Base-by-base conservation (phyloP, 2,113 vertebrate species). In the Proteles cristata region DNA sequence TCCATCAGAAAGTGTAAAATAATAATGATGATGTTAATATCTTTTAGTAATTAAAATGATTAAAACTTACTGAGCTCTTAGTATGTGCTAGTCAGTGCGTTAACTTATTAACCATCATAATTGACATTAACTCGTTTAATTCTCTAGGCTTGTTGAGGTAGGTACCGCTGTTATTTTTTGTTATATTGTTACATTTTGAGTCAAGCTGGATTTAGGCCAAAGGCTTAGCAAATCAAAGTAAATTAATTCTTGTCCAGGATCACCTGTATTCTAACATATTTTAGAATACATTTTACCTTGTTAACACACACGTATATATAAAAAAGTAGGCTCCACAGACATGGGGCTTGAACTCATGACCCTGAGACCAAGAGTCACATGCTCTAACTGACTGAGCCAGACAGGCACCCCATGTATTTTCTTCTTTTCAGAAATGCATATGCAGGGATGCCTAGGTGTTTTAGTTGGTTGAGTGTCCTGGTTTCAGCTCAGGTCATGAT, bases 171-270 rank as follows among this genome's bases (percentile, higher is more conserved):
- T 74, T 74, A 26, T 76, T 76, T 48, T 45, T 76, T 76, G 74
- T 26, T 48, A 48, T 66, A 79, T 3, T 82, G 45, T 16, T 92
- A 88, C 9, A 86, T 85, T 93, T 91, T 85, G 31, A 69, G 58
- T 93, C 35, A 86, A 82, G 26, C 1, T 65, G 35, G 25, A 86
- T 82, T 92, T 76, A 86, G 48, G 28, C 14, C 31, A 96, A 86
- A 90, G 69, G 26, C 61, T 45, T 65, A 94, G 53, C 12, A 77
- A 74, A 58, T 43, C 48, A 92, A 86, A 93, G 58, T 66, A 96
- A 95, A 77, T 45, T 16, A 76, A 76, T n/a, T 86, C 50, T 87
- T 66, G 25, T 16, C 21, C 81, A 94, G 25, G 61, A n/a, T 90
- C 15, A 93, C 26, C 43, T 55, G 63, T 45, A 82, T 23, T 21